Base-by-base conservation (phyloP, 2,797 vertebrate species). In the Phrynocephalus vlangalii region DNA sequence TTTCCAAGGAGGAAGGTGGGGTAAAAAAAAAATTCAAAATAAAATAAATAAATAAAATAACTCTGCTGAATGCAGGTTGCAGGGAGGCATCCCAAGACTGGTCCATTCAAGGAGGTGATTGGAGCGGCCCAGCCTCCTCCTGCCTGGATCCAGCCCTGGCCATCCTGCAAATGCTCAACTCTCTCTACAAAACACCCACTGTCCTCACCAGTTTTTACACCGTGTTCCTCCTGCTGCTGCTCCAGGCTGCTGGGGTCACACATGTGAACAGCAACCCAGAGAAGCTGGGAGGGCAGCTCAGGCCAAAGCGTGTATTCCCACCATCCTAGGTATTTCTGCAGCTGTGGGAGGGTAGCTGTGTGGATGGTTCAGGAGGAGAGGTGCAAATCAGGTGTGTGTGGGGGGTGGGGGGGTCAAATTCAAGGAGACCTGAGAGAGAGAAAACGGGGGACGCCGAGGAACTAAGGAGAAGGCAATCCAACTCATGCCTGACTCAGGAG, bases 231-330 rank as follows among this genome's bases (percentile, higher is more conserved):
- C 16, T 63, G 60, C 60, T 63, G 60, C 60, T 13, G 60, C 13
- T 18, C 38, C 38, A 71, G 82, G 77, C 67, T 24, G 68, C 82
- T 84, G 63, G 77, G 77, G 79, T 71, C 78, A 85, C 85, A 82
- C 44, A 15, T 48, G 30, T 82, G 73, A 77, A 33, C 8, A 50
- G 7, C 77, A 16, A 77, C 87, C 86, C 68, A 78, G 26, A 79
- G 50, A 72, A 72, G 50, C 56, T 50, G 4, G 30, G 72, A 15
- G 52, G 52, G 26, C 18, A 77, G 15, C 22, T 72, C 7, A 7
- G 44, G 38, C 20, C 3, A 33, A 75, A 76, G n/a, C 75, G 48
- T 8, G 44, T 15, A 30, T 28, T 44, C 38, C 28, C 85, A 71
- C 38, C 26, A 70, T 38, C 18, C 16, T 44, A 44, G 38, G 38